Conservation (phyloP, 2,113 vertebrate species). For the Ictalurus punctatus region DNA sequence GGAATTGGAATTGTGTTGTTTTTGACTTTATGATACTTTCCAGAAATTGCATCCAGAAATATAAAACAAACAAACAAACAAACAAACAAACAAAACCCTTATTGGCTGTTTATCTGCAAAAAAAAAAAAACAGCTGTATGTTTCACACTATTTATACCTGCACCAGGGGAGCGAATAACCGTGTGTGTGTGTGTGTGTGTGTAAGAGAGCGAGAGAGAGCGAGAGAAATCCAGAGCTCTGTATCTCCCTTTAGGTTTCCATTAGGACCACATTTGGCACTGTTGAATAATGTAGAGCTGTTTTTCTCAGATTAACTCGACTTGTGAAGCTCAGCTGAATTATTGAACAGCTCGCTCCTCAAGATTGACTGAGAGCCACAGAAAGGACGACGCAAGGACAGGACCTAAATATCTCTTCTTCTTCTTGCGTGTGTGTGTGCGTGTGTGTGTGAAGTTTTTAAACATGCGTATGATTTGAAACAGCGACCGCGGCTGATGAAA, state of each 20-base stretch:
- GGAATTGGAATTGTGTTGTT: no score
- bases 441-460: conserved; percentile 1
- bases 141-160: conserved; percentile 26
- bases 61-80: not conserved
- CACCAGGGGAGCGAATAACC: not conserved
- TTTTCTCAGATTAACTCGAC: conserved; percentile 51
- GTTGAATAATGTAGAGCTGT: conserved; percentile 58
- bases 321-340: conserved; percentile 48
- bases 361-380: conserved; percentile 42
- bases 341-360: conserved; percentile 43
- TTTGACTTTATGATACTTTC: no score
- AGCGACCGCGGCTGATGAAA: not conserved
- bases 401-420: not conserved
- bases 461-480: not conserved
- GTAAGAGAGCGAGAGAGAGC: not conserved
- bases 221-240: conserved; percentile 14
- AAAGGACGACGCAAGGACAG: conserved; percentile 24
- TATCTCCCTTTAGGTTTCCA: conserved; percentile 30
- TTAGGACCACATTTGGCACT: conserved; percentile 40
- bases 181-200: conserved; percentile 4
- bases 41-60: not conserved
- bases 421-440: conserved; percentile 19
- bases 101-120: conserved; percentile 7
- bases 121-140: conserved; percentile 13
- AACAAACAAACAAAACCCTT: not conserved